Base-by-base conservation (phyloP, 2,888 invertebrate genomes). In the Apodemia duryi region DNA sequence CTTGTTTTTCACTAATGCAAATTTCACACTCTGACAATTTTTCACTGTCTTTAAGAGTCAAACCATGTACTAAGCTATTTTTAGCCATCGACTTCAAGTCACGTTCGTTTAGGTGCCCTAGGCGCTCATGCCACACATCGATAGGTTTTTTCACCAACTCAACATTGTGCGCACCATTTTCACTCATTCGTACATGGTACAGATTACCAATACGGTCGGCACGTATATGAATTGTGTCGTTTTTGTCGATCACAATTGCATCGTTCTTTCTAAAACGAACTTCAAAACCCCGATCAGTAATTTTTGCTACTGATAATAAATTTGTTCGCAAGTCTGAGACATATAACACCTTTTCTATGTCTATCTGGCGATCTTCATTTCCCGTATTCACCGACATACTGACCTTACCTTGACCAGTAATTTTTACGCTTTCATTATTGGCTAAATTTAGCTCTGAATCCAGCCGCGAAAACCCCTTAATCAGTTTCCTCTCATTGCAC, bases 401-500 rank as follows among this genome's bases (percentile, higher is more conserved):
- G 9, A 65, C 63, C 62, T 65, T 52, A n/a, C 67, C 67, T n/a
- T 32, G 63, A 11, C 65, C 61, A 43, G 67, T 67, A 61, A 67
- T 65, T 46, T 65, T 43, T 9, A 65, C 63, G 28, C 63, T 67
- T 13, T 65, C 65, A 62, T 65, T 51, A 28, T 67, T 67, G 38
- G 67, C 65, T 54, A 67, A 66, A 61, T 65, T 67, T 6, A 67
- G 61, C 51, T 67, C 67, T 7, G 38, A 61, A 49, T 66, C 64
- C n/a, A 69, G 43, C 29, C 57, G 52, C 28, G 63, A 63, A 60
- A 67, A 68, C 35, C 61, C 63, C 43, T 68, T 38, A 1, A 69
- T 67, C 28, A 67, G 54, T 3, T 67, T 51, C 61, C 66, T 67
- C 2, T 70, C 67, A 60, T 69, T 67, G 62, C 69, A 69, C 67